These are phyloP conservation scores for Epirrita christyi DNA, from an alignment of 2,888 invertebrate genomes.

Conservation along the genomic window DNA sequence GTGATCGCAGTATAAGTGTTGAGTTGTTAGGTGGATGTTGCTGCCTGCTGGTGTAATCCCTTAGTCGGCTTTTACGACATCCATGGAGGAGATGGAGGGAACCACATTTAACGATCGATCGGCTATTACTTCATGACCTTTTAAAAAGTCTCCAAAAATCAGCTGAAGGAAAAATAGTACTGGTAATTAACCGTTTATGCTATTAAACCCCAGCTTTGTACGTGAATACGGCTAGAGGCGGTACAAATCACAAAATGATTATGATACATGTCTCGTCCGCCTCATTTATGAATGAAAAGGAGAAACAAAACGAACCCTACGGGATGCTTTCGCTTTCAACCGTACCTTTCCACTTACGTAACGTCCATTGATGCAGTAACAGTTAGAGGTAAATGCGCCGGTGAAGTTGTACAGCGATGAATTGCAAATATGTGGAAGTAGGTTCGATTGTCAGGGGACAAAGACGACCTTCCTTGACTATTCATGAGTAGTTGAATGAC, in stretches of 20 bases:
- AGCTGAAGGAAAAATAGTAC: no score
- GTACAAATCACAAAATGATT: constrained; percentile 30
- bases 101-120: no score
- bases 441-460: constrained; percentile 41
- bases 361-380: constrained; percentile 32
- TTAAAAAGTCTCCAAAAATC: no score
- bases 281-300: constrained; percentile 38
- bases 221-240: constrained; percentile 5
- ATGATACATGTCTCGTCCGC: constrained; percentile 14
- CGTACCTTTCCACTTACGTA: constrained; percentile 27
- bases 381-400: constrained; percentile 11
- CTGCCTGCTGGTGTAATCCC: no score
- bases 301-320: constrained; percentile 30
- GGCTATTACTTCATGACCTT: no score
- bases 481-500: constrained; percentile 53
- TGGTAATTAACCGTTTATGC: no score
- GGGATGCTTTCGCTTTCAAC: constrained; percentile 39
- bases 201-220: neutral
- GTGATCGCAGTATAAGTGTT: no score
- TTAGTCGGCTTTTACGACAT: no score
- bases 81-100: no score
- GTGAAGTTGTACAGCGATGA: constrained; percentile 28
- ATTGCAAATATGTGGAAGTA: constrained; percentile 32
- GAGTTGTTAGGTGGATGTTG: no score
- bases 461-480: constrained; percentile 47